Base-by-base conservation (phyloP, 2,888 invertebrate species). In the Polydrusus pterygomalis region DNA sequence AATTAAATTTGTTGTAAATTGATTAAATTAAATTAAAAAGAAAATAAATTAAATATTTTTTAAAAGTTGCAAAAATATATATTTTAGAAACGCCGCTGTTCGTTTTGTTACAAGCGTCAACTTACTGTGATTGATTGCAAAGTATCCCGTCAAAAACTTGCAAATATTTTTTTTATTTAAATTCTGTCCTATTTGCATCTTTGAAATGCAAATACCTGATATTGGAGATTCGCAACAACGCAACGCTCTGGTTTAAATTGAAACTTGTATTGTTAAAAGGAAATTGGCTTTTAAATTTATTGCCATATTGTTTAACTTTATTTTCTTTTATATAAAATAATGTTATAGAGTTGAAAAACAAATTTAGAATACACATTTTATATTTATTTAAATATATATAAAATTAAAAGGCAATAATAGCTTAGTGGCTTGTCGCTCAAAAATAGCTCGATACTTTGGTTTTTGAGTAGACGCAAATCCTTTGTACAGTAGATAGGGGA, bases 121-220 rank as follows among this genome's bases (percentile, higher is more conserved):
- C 45, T 45, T 70, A 43, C 60, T 62, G 13, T 70, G 70, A 70
- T 70, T 58, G 47, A 70, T 70, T 70, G 34, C 45, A 47, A 38
- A 45, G 60, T 47, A 25, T 13, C 30, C 70, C 43, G 25, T 70
- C 70, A 70, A 25, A 70, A 47, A 58, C 60, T 70, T 43, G 20
- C 40, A 70, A 60, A 45, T 70, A 18, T n/a, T 56, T 62, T 70
- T n/a, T 70, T 70, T 70, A 70, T 70, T 25, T 38, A 70, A 70
- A 70, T 70, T 60, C 18, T 15, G 47, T 40, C 30, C 60, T 60
- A 70, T 70, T 70, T 70, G 62, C 43, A 70, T 62, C 70, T 62
- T 60, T 25, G 60, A 70, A 70, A 62, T 70, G 70, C 47, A 70
- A 70, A 70, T 43, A 40, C 2, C 17, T n/a, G 58, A 15, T 70